Evolutionary conservation across 2,888 invertebrate species (phyloP).

Genomic region (Ditula angustiorana): DNA sequence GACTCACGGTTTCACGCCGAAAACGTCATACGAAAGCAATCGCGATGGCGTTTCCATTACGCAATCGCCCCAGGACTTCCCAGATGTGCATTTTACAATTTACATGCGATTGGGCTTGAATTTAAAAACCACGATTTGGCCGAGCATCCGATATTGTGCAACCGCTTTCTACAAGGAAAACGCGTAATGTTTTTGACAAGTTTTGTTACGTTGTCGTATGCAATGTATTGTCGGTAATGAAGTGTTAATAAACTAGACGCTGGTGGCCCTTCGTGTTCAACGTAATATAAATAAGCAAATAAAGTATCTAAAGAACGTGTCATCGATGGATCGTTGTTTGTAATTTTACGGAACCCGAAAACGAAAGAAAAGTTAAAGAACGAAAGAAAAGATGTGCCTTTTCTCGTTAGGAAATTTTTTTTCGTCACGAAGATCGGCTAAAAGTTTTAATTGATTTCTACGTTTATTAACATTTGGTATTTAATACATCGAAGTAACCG

Average conservation of each 20-base stretch:
- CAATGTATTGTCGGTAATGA: conserved; percentile 7
- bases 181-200: conserved; percentile 27
- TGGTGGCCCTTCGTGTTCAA: neutral
- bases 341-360: too few species aligned
- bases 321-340: neutral
- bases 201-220: conserved; percentile 4
- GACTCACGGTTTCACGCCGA: neutral
- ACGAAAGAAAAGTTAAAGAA: too few species aligned
- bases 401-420: too few species aligned
- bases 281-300: neutral
- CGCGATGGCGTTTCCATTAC: conserved; percentile 7
- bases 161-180: conserved; percentile 32
- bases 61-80: conserved; percentile 10
- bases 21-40: conserved; percentile 11
- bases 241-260: conserved; percentile 1
- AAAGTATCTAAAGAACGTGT: neutral
- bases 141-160: conserved; percentile 24
- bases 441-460: too few species aligned
- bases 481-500: too few species aligned
- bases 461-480: too few species aligned
- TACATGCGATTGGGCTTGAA: conserved; percentile 13
- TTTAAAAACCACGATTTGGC: conserved; percentile 31
- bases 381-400: too few species aligned
- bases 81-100: neutral
- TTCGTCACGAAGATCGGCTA: too few species aligned